Base-by-base conservation (phyloP, 2,888 invertebrate species). In the Julus scandinavius region DNA sequence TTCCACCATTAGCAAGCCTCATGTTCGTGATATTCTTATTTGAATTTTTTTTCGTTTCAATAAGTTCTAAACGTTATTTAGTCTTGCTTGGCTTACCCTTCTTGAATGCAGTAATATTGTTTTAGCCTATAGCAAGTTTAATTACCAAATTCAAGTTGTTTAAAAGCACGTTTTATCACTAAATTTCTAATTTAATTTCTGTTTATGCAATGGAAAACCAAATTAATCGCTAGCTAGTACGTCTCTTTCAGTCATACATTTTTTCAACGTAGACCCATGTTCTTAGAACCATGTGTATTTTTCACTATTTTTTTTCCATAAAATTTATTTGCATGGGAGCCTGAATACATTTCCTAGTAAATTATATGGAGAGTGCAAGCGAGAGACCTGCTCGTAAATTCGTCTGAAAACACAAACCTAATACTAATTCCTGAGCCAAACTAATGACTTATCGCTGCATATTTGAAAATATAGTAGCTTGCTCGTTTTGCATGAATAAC, bases 171-270 rank as follows among this genome's bases (percentile, higher is more conserved):
- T 72, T 72, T 72, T 5, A 20, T 20, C 72, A 72, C 72, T 1
- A 72, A 72, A 72, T 72, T 72, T 72, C 72, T 72, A 72, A 72
- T 72, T 72, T 72, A 72, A 72, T 72, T 72, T 72, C 29, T 72
- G 72, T 29, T 72, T 29, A 72, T 72, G 72, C 72, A 72, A 72
- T 29, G 72, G 72, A 29, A 72, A 72, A 72, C 29, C 11, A 29
- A 72, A 72, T 72, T 72, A 72, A 29, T 72, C 72, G 72, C 72
- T 72, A 72, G 72, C 72, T 72, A 11, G 72, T 72, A 72, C 7
- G 72, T 72, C 29, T 72, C 5, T 72, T 72, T 72, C 29, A 72
- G 72, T 72, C 72, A 29, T 72, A n/a, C 17, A 1, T 58, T 58
- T 29, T 45, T 7, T 6, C 72, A 11, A 72, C 72, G 5, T 63